These are phyloP conservation scores for Aplocera efformata DNA, from an alignment of 2,888 invertebrate genomes.

Conservation along the genomic window DNA sequence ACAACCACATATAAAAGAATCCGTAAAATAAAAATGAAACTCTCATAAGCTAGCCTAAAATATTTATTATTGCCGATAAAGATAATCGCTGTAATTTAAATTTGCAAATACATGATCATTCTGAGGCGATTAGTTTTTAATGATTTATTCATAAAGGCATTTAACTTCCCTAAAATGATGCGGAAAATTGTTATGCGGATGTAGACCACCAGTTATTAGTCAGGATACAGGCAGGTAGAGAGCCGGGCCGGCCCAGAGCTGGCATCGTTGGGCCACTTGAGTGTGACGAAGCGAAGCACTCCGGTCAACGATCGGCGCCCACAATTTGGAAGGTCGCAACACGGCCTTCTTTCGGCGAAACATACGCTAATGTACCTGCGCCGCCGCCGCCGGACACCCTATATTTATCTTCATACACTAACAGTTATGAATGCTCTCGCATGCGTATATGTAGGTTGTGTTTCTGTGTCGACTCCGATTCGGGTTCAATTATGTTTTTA, in stretches of 20 bases:
- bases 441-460: slow-evolving; percentile 71
- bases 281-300: slow-evolving; percentile 48
- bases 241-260: slow-evolving; percentile 11
- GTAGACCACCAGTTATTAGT: slow-evolving; percentile 39
- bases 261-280: slow-evolving; percentile 39
- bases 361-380: slow-evolving; percentile 50
- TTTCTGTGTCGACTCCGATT: slow-evolving; percentile 71
- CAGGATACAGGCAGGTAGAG: slow-evolving; percentile 34
- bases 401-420: slow-evolving; percentile 69
- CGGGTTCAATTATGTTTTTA: slow-evolving; percentile 53
- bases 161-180: slow-evolving; percentile 27
- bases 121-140: no score
- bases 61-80: no score
- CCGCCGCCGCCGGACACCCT: slow-evolving; percentile 57
- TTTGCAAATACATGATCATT: no score
- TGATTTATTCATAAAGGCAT: slow-evolving; percentile 3
- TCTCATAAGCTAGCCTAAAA: no score
- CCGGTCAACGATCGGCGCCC: slow-evolving; percentile 69
- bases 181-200: slow-evolving; percentile 42
- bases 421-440: slow-evolving; percentile 75
- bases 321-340: slow-evolving; percentile 74
- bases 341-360: slow-evolving; percentile 74
- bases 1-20: no score
- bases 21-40: no score
- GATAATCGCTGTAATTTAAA: no score